Percentiles rank a stretch among this genome's conserved stretches.
Evolutionary conservation across 1,140 invertebrate species (phyloP).

Genomic region (Solenopsis invicta): DNA sequence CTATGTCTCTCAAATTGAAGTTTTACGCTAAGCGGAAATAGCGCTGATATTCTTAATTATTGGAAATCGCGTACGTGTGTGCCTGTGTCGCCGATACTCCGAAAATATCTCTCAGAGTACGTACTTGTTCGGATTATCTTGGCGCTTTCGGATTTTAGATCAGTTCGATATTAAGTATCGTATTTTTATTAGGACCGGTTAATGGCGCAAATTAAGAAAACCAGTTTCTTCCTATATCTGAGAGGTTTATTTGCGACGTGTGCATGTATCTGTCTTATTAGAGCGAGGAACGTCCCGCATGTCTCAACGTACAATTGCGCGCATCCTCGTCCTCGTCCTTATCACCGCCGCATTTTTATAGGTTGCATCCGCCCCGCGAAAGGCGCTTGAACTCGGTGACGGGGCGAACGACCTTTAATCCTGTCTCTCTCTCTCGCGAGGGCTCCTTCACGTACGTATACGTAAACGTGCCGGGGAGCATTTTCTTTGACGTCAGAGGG

Average conservation of each 20-base stretch:
- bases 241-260: conserved; percentile 22
- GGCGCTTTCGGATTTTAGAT: conserved; percentile 3
- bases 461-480: conserved; percentile 27
- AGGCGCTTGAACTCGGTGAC: conserved; percentile 75
- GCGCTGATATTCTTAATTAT: conserved; percentile 56
- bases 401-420: conserved; percentile 76
- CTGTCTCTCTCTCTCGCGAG: conserved; percentile 71
- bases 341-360: conserved; percentile 58
- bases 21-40: conserved; percentile 45
- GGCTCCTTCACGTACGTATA: conserved; percentile 13
- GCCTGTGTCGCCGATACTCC: background rate
- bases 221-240: background rate
- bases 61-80: background rate
- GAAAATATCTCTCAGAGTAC: conserved; percentile 15
- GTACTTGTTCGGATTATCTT: background rate
- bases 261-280: conserved; percentile 9
- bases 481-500: conserved; percentile 81
- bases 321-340: conserved; percentile 49
- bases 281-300: background rate
- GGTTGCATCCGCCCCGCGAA: conserved; percentile 40
- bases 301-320: conserved; percentile 32
- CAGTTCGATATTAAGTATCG: conserved; percentile 1
- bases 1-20: background rate
- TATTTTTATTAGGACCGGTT: conserved; percentile 32
- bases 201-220: conserved; percentile 45